Evolutionary conservation across 2,888 invertebrate genomes (phyloP).

Genomic region (Geotrupes spiniger): DNA sequence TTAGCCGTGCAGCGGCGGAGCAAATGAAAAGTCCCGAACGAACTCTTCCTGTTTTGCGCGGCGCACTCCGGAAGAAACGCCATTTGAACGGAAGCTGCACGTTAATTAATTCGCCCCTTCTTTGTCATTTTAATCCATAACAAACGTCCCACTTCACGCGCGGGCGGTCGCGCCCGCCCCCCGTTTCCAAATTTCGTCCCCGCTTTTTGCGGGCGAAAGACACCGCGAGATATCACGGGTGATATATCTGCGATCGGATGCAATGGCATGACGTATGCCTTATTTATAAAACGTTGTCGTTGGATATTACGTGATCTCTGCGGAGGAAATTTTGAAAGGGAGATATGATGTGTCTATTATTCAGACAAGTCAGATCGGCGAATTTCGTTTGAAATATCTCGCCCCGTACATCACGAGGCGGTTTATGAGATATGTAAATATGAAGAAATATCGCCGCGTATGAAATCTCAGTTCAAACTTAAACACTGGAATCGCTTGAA

Average conservation of each 20-base stretch:
- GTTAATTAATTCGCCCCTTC: slow-evolving; percentile 32
- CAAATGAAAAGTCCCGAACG: slow-evolving; percentile 34
- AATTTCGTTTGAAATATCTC: slow-evolving; percentile 42
- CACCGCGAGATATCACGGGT: too few species aligned
- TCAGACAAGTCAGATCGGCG: slow-evolving; percentile 32
- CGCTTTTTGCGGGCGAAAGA: too few species aligned
- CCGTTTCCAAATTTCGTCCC: too few species aligned
- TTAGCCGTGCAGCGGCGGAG: slow-evolving; percentile 40
- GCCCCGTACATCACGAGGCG: slow-evolving; percentile 39
- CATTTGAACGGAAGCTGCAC: slow-evolving; percentile 34
- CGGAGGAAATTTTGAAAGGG: slow-evolving; percentile 11
- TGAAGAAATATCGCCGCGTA: slow-evolving; percentile 45
- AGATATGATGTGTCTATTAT: slow-evolving; percentile 22
- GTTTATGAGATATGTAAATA: slow-evolving; percentile 49
- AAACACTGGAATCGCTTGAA: slow-evolving; percentile 38
- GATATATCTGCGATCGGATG: too few species aligned
- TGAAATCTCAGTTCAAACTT: slow-evolving; percentile 46
- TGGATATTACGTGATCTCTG: background rate
- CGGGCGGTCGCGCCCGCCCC: background rate
- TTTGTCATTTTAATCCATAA: slow-evolving; percentile 6
- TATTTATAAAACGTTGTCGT: slow-evolving; percentile 1
- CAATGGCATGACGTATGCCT: slow-evolving; percentile 1
- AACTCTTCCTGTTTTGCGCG: slow-evolving; percentile 25
- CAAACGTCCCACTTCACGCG: background rate
- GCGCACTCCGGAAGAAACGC: slow-evolving; percentile 31